Evolutionary conservation across 2,113 vertebrate species (phyloP), one percentile per base, ranked within the genome.

Genomic region (Peromyscus leucopus): DNA sequence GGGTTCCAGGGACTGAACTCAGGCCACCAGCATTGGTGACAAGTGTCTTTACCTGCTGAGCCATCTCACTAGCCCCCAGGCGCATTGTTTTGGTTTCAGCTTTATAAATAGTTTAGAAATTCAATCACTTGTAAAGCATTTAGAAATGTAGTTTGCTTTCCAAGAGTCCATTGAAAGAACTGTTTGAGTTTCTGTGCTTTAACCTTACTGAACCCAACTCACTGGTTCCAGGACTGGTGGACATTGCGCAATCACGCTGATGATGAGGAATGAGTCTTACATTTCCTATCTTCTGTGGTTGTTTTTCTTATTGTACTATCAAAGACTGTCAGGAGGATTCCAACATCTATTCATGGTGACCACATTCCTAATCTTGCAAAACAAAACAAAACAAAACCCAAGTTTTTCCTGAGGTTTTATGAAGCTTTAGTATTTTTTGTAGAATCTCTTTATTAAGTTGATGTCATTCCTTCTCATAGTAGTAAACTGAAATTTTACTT

Each of bases 241-340:
- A 7, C 55, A 48, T 65, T 46, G 42, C 13, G 46, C 22, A 76
- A 0, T 84, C 48, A 16, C 42, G 65, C 15, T 90, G 63, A 36
- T 39, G 42, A 9, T 19, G 17, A 59, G 82, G 71, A 65, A 39
- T 22, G 76, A 57, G n/a, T 36, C 71, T 28, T 55, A 28, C 51
- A 75, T 80, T 85, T 85, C 57, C 63, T 72, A 51, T 86, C 36
- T 2, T 19, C 83, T 78, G 12, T 63, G 26, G 55, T 59, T 93
- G 24, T 87, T 85, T 83, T 96, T 85, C 82, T 89, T 96, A 59
- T 59, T 69, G 46, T 5, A 24, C 13, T 67, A 42, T 90, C n/a
- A 82, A 7, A n/a, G 39, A 46, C 67, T 89, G 75, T 33, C 22
- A 85, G 5, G 63, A 24, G 83, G 28, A 48, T 48, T 33, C 28